A percentile compares a stretch with the other conserved stretches of the same genome.
Conservation (phyloP, 2,797 vertebrate species). For the Acestrorhynchus altus region DNA sequence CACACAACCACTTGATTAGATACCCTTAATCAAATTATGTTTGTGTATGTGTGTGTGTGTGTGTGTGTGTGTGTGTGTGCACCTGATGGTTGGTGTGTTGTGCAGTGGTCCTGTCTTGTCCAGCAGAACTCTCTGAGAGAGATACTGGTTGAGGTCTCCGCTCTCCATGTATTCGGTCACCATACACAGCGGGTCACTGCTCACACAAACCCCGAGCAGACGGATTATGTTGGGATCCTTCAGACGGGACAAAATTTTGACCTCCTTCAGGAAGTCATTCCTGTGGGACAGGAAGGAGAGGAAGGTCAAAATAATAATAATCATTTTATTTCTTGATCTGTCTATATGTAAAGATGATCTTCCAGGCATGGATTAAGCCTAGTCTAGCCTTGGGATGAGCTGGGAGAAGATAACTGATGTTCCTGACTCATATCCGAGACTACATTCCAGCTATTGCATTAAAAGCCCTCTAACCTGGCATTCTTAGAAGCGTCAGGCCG, state of each 20-base stretch:
- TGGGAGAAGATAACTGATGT: too few relatives aligned
- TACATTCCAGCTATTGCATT: too few relatives aligned
- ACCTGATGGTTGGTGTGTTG: constrained; percentile 84
- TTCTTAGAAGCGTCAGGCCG: constrained; percentile 93
- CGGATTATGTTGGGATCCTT: constrained; percentile 94
- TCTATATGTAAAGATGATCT: too few relatives aligned
- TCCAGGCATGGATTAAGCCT: too few relatives aligned
- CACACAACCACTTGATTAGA: background rate
- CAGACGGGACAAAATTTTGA: constrained; percentile 92
- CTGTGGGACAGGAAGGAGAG: constrained; percentile 63
- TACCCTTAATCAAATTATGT: too few relatives aligned
- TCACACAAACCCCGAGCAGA: constrained; percentile 90
- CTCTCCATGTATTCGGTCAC: constrained; percentile 97
- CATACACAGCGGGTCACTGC: constrained; percentile 92
- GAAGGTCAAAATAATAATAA: background rate
- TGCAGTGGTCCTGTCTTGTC: constrained; percentile 81
- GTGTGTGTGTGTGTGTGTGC: background rate
- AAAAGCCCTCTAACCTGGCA: constrained; percentile 80
- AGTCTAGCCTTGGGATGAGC: too few relatives aligned
- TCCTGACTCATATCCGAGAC: too few relatives aligned
- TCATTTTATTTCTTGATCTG: too few relatives aligned
- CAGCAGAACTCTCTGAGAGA: constrained; percentile 85
- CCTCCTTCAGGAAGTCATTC: constrained; percentile 94
- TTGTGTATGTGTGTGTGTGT: background rate
- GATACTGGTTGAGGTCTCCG: constrained; percentile 93